A percentile compares a stretch with the other conserved stretches of the same genome.
Conservation (phyloP, 2,113 vertebrate genomes). For the Phodopus roborovskii region DNA sequence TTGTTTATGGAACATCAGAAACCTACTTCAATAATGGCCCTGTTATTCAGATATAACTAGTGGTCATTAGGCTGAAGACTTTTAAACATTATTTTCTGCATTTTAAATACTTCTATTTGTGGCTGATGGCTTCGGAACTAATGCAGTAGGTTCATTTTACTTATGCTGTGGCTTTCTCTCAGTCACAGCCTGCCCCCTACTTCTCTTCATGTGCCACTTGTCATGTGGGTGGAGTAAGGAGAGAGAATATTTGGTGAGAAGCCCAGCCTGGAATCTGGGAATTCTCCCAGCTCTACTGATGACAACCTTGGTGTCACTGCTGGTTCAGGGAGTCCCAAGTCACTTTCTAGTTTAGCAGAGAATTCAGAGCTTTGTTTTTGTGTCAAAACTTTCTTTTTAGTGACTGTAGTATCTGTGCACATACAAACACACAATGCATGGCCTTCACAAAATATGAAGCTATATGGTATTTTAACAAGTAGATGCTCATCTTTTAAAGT, state of each 20-base stretch:
- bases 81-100: slow-evolving; percentile 73
- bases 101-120: neutral
- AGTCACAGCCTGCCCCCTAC: neutral
- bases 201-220: neutral
- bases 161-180: neutral
- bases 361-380: slow-evolving; percentile 33
- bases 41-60: slow-evolving; percentile 72
- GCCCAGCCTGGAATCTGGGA: slow-evolving; percentile 29
- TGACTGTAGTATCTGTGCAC: neutral
- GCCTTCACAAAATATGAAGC: neutral
- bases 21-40: slow-evolving; percentile 69
- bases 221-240: neutral
- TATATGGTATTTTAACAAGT: neutral
- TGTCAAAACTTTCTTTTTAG: neutral
- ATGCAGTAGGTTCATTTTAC: neutral
- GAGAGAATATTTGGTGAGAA: slow-evolving; percentile 42
- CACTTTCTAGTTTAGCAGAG: slow-evolving; percentile 28
- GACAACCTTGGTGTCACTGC: neutral
- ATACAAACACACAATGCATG: no score
- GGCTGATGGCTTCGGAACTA: neutral
- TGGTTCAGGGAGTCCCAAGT: slow-evolving; percentile 1
- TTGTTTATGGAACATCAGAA: slow-evolving; percentile 60
- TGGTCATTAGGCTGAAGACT: slow-evolving; percentile 80
- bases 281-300: slow-evolving; percentile 15
- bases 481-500: neutral